These are phyloP conservation scores for Ramphastos sulfuratus DNA, from an alignment of 2,113 vertebrate species.

Conservation along the genomic window DNA sequence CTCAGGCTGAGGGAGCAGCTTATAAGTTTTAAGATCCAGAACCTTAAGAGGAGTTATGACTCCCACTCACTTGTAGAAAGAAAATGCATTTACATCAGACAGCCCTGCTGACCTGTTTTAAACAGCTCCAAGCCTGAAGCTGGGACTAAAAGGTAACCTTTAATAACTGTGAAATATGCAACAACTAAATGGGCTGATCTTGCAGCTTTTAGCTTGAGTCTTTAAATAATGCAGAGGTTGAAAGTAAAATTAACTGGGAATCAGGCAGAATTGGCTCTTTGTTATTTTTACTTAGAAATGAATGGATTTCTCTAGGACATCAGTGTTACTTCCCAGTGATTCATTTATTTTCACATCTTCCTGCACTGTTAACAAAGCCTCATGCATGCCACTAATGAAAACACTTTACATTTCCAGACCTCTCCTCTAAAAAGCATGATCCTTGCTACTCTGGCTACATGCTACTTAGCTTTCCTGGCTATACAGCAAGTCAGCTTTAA, in stretches of 20 bases:
- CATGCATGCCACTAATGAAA: background rate
- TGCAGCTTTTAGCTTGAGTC: background rate
- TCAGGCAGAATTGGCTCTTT: background rate
- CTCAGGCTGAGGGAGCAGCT: constrained; percentile 4
- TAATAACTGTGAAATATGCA: background rate
- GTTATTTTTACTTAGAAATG: background rate
- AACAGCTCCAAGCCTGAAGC: background rate
- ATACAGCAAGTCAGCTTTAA: background rate
- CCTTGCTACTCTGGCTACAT: background rate
- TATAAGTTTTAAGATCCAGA: constrained; percentile 11
- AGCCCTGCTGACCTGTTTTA: background rate
- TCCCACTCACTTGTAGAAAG: background rate
- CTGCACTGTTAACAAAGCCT: background rate
- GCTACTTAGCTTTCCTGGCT: background rate
- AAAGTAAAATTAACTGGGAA: background rate
- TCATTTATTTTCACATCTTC: background rate
- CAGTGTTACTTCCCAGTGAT: background rate
- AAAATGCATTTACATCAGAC: background rate
- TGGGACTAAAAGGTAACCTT: background rate
- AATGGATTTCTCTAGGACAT: background rate
- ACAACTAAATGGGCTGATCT: background rate
- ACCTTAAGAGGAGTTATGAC: background rate
- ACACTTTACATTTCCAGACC: background rate
- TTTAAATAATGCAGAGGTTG: background rate
- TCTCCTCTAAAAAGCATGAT: background rate